Base-by-base conservation (phyloP, 2,113 vertebrate genomes). In the Cacatua alba region DNA sequence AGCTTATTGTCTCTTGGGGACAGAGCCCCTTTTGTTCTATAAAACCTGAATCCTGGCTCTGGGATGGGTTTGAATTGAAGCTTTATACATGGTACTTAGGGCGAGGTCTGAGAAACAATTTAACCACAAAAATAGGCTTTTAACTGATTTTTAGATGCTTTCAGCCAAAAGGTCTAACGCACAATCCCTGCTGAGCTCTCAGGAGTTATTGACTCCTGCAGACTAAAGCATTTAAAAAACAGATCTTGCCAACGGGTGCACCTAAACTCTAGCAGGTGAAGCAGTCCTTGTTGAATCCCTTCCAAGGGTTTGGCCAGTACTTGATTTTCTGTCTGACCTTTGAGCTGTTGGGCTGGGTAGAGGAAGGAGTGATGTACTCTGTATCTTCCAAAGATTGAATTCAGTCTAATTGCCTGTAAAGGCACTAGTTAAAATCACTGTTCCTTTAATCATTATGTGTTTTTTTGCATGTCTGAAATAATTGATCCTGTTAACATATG, bases 261-360 rank as follows among this genome's bases (percentile, higher is more conserved):
- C 41, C 55, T 31, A 4, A 70, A 49, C 7, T 11, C 2, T 1
- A 23, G 62, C 0, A 0, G 43, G 28, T 35, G 19, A 26, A 53
- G 31, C 48, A 10, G 14, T 24, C 24, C 23, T 24, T 51, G 19
- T 4, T 39, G 68, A 78, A 46, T 20, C 16, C 7, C 6, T 0
- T 18, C 63, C 35, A 31, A 41, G 11, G 35, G 46, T 52, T 41
- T 77, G 77, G 8, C 46, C 17, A 17, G 24, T 39, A 63, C 63
- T 33, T 86, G 1, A 9, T 20, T 41, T 71, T 48, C 25, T 78
- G 15, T 46, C 23, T 39, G 31, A 13, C 23, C 37, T 67, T 29
- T 19, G 25, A 75, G 43, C 33, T 57, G 12, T 33, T 53, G 25
- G 1, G 39, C 35, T 43, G 55, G 23, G 17, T 6, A 39, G 25